Base-by-base conservation (phyloP, 1,140 invertebrate species). In the Drosophila ambigua region DNA sequence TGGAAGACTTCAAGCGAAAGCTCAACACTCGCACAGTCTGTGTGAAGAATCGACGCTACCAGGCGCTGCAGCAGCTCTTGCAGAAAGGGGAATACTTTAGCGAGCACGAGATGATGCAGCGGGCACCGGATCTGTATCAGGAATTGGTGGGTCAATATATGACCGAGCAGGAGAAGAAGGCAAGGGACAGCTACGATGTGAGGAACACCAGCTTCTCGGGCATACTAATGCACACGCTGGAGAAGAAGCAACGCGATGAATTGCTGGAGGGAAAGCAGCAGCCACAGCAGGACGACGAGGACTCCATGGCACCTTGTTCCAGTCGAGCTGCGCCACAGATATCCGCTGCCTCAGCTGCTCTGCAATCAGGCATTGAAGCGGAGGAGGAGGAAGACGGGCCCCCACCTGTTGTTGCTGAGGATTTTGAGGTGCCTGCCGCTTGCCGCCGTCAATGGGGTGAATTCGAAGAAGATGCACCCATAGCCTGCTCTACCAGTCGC, bases 81-180 rank as follows among this genome's bases (percentile, higher is more conserved):
- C 93, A 95, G 62, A 94, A 95, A 43, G 95, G 96, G 39, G 90
- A 91, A 54, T 98, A 98, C 92, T 99, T 99, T 80, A 96, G 95
- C 91, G 97, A 98, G 90, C 94, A 94, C 63, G 96, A 98, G 94
- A 99, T 99, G 97, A 97, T 97, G 94, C 95, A 95, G 75, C 92
- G 98, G 72, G 97, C 98, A 92, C 98, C 98, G 1, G 93, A 97
- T 54, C 91, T 98, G 0, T 99, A 97, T 93, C 96, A 98, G 55
- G 95, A 98, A 80, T 92, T 99, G 58, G 93, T 98, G 57, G 97
- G 97, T 0, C 95, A 96, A 83, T 98, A 96, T 91, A 91, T 98
- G 65, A 95, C 95, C 6, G 94, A 95, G 58, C 94, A 96, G 48
- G 96, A 98, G 92, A 95, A 94, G 53, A 93, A 93, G 71, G 92